Conservation (phyloP, 1,140 invertebrate genomes). For the Calephelis nemesis region DNA sequence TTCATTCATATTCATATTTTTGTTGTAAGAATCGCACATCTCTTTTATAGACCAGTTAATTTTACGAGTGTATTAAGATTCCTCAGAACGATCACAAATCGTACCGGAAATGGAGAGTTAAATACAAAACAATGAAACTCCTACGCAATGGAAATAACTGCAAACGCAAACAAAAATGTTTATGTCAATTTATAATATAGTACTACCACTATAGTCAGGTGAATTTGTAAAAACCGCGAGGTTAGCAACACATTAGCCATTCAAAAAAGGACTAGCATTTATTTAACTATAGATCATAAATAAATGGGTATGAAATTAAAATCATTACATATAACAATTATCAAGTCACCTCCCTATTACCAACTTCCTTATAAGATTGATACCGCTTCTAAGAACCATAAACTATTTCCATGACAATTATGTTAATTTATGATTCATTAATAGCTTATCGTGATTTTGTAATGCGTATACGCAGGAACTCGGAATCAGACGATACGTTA, state of each 20-base stretch:
- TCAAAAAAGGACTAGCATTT: too few relatives aligned
- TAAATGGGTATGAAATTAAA: too few relatives aligned
- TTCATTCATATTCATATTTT: not conserved
- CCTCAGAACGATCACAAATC: slow-evolving; percentile 53
- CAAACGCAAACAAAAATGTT: slow-evolving; percentile 2
- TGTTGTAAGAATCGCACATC: not conserved
- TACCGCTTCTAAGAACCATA: slow-evolving; percentile 4
- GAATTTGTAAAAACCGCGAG: too few relatives aligned
- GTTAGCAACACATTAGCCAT: too few relatives aligned
- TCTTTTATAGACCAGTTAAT: slow-evolving; percentile 63
- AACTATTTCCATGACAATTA: slow-evolving; percentile 29
- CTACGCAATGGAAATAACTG: slow-evolving; percentile 43
- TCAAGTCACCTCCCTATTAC: not conserved
- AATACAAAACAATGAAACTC: slow-evolving; percentile 51
- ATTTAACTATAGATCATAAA: too few relatives aligned
- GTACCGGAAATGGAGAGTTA: slow-evolving; percentile 61
- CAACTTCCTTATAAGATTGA: slow-evolving; percentile 8
- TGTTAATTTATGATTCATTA: slow-evolving; percentile 52
- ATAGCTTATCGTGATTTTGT: slow-evolving; percentile 36
- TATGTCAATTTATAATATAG: not conserved
- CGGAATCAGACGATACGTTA: not conserved
- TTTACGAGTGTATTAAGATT: slow-evolving; percentile 72
- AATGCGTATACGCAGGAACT: not conserved
- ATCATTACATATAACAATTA: not conserved
- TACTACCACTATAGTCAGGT: too few relatives aligned